Conservation (phyloP, 2,888 invertebrate genomes). For the Andrena marginata region DNA sequence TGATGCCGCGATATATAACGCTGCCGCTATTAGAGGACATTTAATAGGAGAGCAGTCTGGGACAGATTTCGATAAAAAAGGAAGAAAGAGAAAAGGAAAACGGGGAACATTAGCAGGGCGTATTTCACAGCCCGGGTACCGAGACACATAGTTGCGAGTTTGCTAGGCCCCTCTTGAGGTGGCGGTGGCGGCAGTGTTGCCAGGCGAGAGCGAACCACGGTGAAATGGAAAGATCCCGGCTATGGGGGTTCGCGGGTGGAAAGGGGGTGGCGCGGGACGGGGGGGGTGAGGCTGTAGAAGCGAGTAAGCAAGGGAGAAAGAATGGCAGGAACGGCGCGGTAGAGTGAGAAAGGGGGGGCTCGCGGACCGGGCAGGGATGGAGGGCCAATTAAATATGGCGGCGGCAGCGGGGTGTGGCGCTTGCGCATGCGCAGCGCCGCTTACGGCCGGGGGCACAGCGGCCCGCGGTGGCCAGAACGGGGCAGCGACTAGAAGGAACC, state of each 20-base stretch:
- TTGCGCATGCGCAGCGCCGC: constrained; percentile 74
- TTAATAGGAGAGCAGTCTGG: not conserved
- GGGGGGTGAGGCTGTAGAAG: not conserved
- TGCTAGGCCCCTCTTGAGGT: constrained; percentile 44
- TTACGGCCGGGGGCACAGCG: constrained; percentile 45
- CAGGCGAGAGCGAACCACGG: constrained; percentile 31
- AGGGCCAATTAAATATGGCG: constrained; percentile 80
- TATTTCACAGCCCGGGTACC: constrained; percentile 27
- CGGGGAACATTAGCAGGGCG: not conserved
- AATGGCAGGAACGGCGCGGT: constrained; percentile 13
- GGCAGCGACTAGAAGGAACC: constrained; percentile 67
- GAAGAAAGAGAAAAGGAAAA: too few species aligned
- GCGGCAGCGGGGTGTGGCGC: constrained; percentile 81
- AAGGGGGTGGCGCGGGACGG: not conserved
- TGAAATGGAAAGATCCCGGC: constrained; percentile 31
- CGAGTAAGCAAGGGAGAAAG: constrained; percentile 10
- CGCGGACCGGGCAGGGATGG: constrained; percentile 69
- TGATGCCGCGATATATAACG: not conserved
- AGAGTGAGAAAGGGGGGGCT: constrained; percentile 25
- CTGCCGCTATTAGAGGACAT: not conserved
- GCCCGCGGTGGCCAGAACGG: constrained; percentile 52
- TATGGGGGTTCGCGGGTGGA: constrained; percentile 28
- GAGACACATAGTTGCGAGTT: constrained; percentile 40
- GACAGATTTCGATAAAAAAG: too few species aligned
- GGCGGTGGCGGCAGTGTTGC: constrained; percentile 53